Evolutionary conservation across 30 jellyfish, hydroid and myxozoan species (phyloP).

Genomic region (Hydractinia echinata): DNA sequence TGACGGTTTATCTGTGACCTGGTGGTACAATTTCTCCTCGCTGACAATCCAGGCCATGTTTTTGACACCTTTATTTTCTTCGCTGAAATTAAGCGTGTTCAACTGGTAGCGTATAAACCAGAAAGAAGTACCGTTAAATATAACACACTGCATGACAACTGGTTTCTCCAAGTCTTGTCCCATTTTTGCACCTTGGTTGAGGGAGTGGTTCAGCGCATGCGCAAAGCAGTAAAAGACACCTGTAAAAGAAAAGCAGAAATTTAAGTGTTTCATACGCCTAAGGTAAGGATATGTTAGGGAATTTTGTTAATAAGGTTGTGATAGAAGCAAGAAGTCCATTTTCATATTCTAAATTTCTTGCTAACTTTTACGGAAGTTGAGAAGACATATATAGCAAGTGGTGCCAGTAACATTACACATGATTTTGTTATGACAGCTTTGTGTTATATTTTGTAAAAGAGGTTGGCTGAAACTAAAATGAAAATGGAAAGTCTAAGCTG

Average conservation of each 20-base stretch:
- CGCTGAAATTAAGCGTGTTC: slow-evolving; percentile 58
- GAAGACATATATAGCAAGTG: too few relatives aligned
- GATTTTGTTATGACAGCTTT: too few relatives aligned
- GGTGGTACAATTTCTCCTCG: slow-evolving; percentile 44
- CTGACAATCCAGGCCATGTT: slow-evolving; percentile 66
- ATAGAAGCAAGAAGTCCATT: too few relatives aligned
- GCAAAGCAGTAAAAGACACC: slow-evolving; percentile 33
- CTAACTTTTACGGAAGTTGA: too few relatives aligned
- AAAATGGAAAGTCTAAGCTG: too few relatives aligned
- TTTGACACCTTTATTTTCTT: slow-evolving; percentile 45
- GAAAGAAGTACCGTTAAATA: slow-evolving; percentile 42
- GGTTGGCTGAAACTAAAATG: too few relatives aligned
- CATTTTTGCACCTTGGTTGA: slow-evolving; percentile 30
- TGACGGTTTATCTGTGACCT: slow-evolving; percentile 21
- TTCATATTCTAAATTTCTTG: too few relatives aligned
- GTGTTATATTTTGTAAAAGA: too few relatives aligned
- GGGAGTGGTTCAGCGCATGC: slow-evolving; percentile 23
- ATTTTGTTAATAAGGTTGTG: too few relatives aligned
- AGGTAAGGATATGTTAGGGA: too few relatives aligned
- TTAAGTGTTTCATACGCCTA: background rate
- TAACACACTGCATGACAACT: slow-evolving; percentile 55
- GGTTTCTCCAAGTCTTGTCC: slow-evolving; percentile 61
- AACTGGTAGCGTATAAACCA: slow-evolving; percentile 64
- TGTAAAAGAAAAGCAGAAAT: background rate
- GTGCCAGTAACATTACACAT: too few relatives aligned